Evolutionary conservation across 2,113 vertebrate species (phyloP), one percentile per base, ranked within the genome.

Genomic region (Sclerurus mexicanus): DNA sequence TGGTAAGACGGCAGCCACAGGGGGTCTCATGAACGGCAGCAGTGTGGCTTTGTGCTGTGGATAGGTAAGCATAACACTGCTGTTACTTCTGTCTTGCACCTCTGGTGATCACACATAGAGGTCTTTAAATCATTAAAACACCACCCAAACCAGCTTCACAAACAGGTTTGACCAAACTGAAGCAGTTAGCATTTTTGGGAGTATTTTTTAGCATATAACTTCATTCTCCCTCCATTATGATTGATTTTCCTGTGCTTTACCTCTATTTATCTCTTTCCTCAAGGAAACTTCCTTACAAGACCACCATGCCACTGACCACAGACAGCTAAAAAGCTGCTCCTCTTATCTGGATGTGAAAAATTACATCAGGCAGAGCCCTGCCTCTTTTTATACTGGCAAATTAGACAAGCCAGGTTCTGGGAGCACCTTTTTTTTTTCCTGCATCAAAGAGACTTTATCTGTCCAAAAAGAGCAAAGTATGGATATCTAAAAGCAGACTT

Each of bases 401-500:
- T 91, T 94, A 93, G 86, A 96, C 35, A 91, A 95, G 59, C 55
- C 86, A 90, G 87, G 87, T 94, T 94, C 81, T 96, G 92, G 94
- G 96, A 98, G 96, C 89, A 94, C 24, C 30, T 37, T 74, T 90
- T 68, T 68, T 50, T 72, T 81, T 79, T 50, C 20, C 31, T 71
- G 28, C 96, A 97, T 98, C 97, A 97, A 96, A 98, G 97, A 63
- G 78, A 71, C 93, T 95, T 97, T 98, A 98, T 97, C 96, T 95
- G 84, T 94, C 85, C 87, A 92, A 90, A 97, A 96, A 87, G 79
- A 97, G 68, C 74, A 11, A 4, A 93, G 55, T 97, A 94, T 92
- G 92, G 92, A 95, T 97, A 98, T 98, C 96, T 96, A 97, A 98
- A 97, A 95, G 86, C 91, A 93, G 86, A 95, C 67, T 39, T 63